phyloP scores from a whole-genome alignment of 2,797 vertebrate species.

The Syngnathus acus region DNA sequence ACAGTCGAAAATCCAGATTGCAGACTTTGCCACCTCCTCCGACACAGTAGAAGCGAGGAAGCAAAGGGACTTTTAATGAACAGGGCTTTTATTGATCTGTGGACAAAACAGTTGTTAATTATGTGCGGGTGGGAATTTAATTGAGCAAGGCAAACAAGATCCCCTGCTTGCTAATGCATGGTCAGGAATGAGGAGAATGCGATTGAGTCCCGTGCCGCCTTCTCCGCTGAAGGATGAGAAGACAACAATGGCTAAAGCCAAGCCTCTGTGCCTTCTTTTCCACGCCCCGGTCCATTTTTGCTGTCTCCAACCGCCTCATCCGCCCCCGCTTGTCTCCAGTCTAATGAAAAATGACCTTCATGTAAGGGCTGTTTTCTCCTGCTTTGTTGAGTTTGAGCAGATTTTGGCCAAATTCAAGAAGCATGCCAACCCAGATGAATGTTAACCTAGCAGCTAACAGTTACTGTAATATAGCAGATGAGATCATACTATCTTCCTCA shows the following conservation, averaged over 20 bases:
- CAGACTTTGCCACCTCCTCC: conserved; percentile 41
- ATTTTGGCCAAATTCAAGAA: background rate
- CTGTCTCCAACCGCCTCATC: background rate
- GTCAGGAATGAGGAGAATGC: conserved; percentile 54
- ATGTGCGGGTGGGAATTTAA: conserved; percentile 68
- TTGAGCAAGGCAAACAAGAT: conserved; percentile 63
- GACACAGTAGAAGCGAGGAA: conserved; percentile 23
- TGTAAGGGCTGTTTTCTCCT: background rate
- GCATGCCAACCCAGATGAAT: too few species aligned
- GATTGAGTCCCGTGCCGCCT: conserved; percentile 54
- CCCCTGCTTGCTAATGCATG: conserved; percentile 47
- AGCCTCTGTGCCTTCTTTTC: conserved; percentile 26
- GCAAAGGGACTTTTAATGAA: conserved; percentile 68
- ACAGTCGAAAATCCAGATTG: conserved; percentile 31
- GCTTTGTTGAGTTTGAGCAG: background rate
- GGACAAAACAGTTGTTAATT: conserved; percentile 76
- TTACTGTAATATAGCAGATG: too few species aligned
- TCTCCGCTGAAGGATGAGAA: conserved; percentile 46
- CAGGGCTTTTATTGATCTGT: conserved; percentile 70
- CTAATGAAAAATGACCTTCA: conserved; percentile 7
- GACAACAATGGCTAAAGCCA: conserved; percentile 42
- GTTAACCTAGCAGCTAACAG: too few species aligned
- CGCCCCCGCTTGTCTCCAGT: background rate
- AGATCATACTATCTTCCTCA: too few species aligned
- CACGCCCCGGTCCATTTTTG: background rate